A percentile compares a stretch with the other conserved stretches of the same genome.
Evolutionary conservation across 2,113 vertebrate genomes (phyloP).

Genomic region (Pantherophis guttatus): DNA sequence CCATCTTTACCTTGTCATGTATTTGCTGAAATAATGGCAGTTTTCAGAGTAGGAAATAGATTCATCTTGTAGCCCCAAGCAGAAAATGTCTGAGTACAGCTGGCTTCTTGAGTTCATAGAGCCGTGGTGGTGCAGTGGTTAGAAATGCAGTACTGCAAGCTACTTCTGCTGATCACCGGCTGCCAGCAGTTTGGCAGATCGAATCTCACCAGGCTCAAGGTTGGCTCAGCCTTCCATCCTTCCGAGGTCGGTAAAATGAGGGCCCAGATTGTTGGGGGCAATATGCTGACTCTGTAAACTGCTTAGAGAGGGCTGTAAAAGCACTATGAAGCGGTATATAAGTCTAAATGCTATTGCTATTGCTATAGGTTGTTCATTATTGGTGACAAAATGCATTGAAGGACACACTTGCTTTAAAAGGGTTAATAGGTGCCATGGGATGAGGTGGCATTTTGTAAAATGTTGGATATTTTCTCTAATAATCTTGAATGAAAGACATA

Average conservation of each 20-base stretch:
- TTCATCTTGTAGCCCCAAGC: slow-evolving; percentile 25
- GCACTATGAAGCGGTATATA: too few relatives aligned
- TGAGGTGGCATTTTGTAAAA: neutral
- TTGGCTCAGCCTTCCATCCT: too few relatives aligned
- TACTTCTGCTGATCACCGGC: too few relatives aligned
- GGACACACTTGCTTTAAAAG: slow-evolving; percentile 34
- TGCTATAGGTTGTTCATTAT: neutral
- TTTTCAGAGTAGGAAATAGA: slow-evolving; percentile 37
- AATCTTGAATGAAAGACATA: neutral
- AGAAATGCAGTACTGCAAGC: too few relatives aligned
- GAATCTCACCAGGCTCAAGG: too few relatives aligned
- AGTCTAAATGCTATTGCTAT: too few relatives aligned
- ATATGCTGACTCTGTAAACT: too few relatives aligned
- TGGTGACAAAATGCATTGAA: slow-evolving; percentile 32
- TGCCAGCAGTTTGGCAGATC: too few relatives aligned
- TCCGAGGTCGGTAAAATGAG: too few relatives aligned
- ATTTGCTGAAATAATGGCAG: slow-evolving; percentile 45
- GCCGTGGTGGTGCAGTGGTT: too few relatives aligned
- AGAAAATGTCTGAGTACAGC: slow-evolving; percentile 24
- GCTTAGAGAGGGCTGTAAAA: too few relatives aligned
- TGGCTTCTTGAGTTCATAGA: slow-evolving; percentile 37
- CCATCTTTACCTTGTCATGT: slow-evolving; percentile 52
- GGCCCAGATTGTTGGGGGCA: too few relatives aligned
- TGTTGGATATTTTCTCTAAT: neutral
- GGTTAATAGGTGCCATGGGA: neutral